These are phyloP conservation scores for Bubo blakistoni DNA, from an alignment of 2,113 vertebrate genomes.

Conservation along the genomic window DNA sequence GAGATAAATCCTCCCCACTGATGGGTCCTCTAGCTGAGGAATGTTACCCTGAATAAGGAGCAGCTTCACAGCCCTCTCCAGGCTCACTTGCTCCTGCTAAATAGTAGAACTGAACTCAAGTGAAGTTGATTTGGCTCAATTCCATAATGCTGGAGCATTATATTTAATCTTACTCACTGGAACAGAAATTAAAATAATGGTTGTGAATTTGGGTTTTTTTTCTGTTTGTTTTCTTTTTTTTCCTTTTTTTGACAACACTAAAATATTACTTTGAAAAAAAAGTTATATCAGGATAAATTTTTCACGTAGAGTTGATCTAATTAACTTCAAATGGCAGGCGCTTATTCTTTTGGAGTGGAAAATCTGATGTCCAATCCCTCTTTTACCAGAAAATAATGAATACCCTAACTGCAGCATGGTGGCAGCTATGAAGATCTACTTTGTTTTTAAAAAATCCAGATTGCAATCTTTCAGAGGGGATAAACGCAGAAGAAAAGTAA, in stretches of 20 bases:
- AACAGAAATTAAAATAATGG: neutral
- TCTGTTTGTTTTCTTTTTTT: no score
- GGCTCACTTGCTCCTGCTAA: neutral
- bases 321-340: neutral
- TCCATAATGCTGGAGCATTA: neutral
- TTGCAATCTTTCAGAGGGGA: neutral
- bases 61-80: neutral
- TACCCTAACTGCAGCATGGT: neutral
- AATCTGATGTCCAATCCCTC: neutral
- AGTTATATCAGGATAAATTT: neutral
- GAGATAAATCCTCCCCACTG: neutral
- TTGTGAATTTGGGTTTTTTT: neutral
- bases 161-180: neutral
- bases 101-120: neutral
- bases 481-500: neutral
- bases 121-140: neutral
- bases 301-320: neutral
- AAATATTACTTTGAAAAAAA: neutral
- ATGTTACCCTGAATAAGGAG: neutral
- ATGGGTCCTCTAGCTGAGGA: neutral
- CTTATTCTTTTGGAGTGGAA: neutral
- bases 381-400: neutral
- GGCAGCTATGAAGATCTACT: neutral
- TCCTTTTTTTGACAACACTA: rapidly evolving
- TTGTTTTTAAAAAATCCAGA: neutral